These are phyloP conservation scores for Ormyrus labotus DNA, from an alignment of 2,888 invertebrate species.

Conservation along the genomic window DNA sequence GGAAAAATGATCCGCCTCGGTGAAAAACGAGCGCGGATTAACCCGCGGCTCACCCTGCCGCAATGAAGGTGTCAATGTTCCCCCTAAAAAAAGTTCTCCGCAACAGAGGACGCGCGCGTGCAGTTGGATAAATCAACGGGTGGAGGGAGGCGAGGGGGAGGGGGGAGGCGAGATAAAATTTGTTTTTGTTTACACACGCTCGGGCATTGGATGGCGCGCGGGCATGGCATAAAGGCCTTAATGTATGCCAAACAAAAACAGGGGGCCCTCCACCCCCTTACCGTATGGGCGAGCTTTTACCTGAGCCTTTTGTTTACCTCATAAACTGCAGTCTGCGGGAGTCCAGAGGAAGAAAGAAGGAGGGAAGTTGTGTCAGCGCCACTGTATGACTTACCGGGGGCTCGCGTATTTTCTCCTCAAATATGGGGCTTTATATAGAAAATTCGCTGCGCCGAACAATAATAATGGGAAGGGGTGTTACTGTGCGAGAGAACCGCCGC, in stretches of 20 bases:
- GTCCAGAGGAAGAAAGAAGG: not conserved
- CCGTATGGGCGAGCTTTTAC: constrained; percentile 12
- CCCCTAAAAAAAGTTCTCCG: constrained; percentile 16
- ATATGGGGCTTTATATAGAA: constrained; percentile 29
- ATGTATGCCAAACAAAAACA: constrained; percentile 59
- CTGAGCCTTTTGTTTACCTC: constrained; percentile 46
- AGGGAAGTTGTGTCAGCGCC: not conserved
- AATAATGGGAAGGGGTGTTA: not conserved
- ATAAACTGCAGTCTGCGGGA: constrained; percentile 30
- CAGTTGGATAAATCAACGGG: constrained; percentile 6
- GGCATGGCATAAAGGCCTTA: constrained; percentile 37
- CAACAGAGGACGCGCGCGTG: not conserved
- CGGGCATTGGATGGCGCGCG: not conserved
- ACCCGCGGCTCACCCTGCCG: not conserved
- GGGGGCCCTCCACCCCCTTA: no score
- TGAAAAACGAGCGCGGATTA: constrained; percentile 35
- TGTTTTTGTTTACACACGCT: constrained; percentile 49
- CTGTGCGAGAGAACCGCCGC: not conserved
- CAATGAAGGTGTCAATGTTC: constrained; percentile 47
- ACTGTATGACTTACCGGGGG: not conserved
- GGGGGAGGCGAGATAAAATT: constrained; percentile 36
- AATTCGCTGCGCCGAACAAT: not conserved
- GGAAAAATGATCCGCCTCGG: constrained; percentile 3
- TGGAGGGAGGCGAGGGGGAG: not conserved
- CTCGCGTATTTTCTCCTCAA: constrained; percentile 39